phyloP scores from a whole-genome alignment of 1,140 invertebrate species.

The Scaptomyza hsui region DNA sequence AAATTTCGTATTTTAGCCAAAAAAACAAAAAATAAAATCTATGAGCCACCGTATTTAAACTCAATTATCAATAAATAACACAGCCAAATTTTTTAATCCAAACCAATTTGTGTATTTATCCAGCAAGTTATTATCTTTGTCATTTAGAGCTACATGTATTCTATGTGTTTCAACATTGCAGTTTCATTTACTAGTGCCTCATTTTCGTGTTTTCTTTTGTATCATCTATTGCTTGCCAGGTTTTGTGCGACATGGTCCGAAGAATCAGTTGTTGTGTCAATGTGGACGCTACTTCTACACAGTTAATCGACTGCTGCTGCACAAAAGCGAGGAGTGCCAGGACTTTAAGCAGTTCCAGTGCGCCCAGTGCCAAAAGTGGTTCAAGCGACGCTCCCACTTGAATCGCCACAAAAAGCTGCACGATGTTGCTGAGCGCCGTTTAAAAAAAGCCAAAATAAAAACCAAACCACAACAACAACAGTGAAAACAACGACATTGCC shows the following conservation, averaged over 20 bases:
- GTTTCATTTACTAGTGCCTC: conserved; percentile 16
- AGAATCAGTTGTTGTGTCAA: conserved; percentile 69
- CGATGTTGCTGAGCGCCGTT: conserved; percentile 30
- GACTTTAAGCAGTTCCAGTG: conserved; percentile 74
- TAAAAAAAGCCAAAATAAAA: conserved; percentile 36
- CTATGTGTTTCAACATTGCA: background rate
- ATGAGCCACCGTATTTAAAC: conserved; percentile 22
- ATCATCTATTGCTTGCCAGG: conserved; percentile 21
- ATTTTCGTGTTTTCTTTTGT: conserved; percentile 21
- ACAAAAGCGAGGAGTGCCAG: conserved; percentile 72
- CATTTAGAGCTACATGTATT: conserved; percentile 1
- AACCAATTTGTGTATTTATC: conserved; percentile 44
- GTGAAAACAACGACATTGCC: background rate
- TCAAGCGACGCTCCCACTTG: conserved; percentile 68
- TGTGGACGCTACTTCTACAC: conserved; percentile 73
- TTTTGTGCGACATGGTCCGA: conserved; percentile 54
- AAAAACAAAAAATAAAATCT: conserved; percentile 1
- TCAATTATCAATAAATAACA: conserved; percentile 16
- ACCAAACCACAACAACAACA: conserved; percentile 12
- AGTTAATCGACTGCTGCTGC: conserved; percentile 55
- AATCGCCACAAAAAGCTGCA: conserved; percentile 71
- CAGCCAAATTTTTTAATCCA: conserved; percentile 12
- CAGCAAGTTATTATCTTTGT: conserved; percentile 11
- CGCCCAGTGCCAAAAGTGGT: conserved; percentile 69
- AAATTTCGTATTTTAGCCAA: background rate